Base-by-base conservation (phyloP, 2,888 invertebrate genomes). In the Melanophora roralis region DNA sequence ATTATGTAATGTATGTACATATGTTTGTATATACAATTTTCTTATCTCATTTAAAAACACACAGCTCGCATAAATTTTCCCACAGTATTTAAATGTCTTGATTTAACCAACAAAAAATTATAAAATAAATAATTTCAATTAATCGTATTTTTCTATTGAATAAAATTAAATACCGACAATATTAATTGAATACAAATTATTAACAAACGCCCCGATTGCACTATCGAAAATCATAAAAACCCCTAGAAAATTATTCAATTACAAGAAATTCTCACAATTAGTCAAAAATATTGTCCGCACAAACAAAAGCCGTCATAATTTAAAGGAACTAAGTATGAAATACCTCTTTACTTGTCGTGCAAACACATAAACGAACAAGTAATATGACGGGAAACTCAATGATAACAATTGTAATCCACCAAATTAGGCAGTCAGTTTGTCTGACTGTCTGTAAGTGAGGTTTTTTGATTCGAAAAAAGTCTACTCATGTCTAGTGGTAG, bases 251-350 rank as follows among this genome's bases (percentile, higher is more conserved):
- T 64, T 64, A 72, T 45, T 80, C 57, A 76, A 80, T 72, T 73
- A 76, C 51, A 73, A n/a, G n/a, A n/a, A 80, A 62, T 76, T 80
- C 80, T 68, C 80, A 80, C 72, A 80, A 72, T 76, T 57, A 76
- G 43, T 68, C 40, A 72, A 75, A 73, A 77, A 62, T 51, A 5
- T 14, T 7, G 21, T 32, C 8, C 4, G 32, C 14, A 53, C 14
- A 53, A 38, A 55, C 27, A 64, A 23, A 76, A 60, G 62, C 76
- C 76, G 57, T 40, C 64, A 64, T 64, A 75, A 60, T 60, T 36
- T 21, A 60, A 36, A 38, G 8, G 16, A 55, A n/a, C 45, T 19
- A 47, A 55, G 23, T 23, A 38, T n/a, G 9, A 53, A 40, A 45
- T 12, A 12, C 16, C 23, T 43, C 36, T 40, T 2, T n/a, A 38